These are phyloP conservation scores for Globodera ellingtonae DNA, from an alignment of 1,140 invertebrate species.

Conservation along the genomic window DNA sequence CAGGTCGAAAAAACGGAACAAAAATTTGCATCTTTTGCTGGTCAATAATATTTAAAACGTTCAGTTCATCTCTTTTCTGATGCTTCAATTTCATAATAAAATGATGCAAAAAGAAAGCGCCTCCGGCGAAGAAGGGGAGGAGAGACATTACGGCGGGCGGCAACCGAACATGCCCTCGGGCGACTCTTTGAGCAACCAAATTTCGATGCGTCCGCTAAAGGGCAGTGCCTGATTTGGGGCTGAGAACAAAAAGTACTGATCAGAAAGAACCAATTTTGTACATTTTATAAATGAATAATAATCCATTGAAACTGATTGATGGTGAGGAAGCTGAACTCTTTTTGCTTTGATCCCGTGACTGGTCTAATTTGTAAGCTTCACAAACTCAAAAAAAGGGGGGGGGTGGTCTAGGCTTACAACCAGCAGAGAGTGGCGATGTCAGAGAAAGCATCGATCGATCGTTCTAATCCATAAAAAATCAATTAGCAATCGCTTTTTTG, in stretches of 20 bases:
- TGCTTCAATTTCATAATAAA: neutral
- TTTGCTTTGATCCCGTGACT: too few relatives aligned
- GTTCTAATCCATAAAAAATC: too few relatives aligned
- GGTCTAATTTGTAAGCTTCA: too few relatives aligned
- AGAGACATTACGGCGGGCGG: neutral
- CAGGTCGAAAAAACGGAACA: slow-evolving; percentile 22
- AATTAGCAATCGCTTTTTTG: too few relatives aligned
- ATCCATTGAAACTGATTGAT: too few relatives aligned
- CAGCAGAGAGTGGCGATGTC: too few relatives aligned
- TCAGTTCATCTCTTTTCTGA: slow-evolving; percentile 5
- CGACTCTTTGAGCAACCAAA: neutral
- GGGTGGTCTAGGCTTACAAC: too few relatives aligned
- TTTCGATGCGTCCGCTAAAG: neutral
- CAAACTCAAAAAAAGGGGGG: too few relatives aligned
- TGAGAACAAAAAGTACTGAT: neutral
- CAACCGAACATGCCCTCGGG: neutral
- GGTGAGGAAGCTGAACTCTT: too few relatives aligned
- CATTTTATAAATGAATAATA: too few relatives aligned
- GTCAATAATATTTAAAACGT: neutral
- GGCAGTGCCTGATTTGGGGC: too few relatives aligned
- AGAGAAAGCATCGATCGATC: too few relatives aligned
- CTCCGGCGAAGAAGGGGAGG: neutral
- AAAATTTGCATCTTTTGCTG: neutral
- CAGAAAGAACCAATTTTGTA: neutral
- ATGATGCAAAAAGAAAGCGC: slow-evolving; percentile 6